A percentile compares a stretch with the other conserved stretches of the same genome.
Conservation (phyloP, 2,888 invertebrate species). For the Mellilla xanthometata region DNA sequence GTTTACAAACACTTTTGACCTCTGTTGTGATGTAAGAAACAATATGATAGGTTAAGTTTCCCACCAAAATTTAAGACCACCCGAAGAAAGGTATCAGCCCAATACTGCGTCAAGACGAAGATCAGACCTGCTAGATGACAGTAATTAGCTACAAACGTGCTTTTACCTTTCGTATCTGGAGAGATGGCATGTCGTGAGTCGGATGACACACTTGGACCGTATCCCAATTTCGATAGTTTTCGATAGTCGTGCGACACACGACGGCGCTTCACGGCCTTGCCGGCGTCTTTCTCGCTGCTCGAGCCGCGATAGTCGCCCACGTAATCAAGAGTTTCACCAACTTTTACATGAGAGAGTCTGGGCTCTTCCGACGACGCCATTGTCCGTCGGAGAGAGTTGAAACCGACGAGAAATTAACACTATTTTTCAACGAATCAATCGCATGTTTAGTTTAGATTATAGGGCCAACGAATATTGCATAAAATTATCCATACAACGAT, state of each 20-base stretch:
- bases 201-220: conserved; percentile 73
- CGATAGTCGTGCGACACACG: conserved; percentile 70
- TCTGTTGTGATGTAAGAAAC: conserved; percentile 72
- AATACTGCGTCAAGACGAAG: conserved; percentile 2
- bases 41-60: conserved; percentile 72
- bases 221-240: conserved; percentile 75
- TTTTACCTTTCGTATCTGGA: conserved; percentile 67
- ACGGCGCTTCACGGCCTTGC: conserved; percentile 69
- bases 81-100: conserved; percentile 8
- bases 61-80: conserved; percentile 64
- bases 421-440: conserved; percentile 62
- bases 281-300: conserved; percentile 62
- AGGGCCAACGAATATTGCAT: conserved; percentile 45
- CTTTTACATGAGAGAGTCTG: conserved; percentile 72
- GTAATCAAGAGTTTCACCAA: conserved; percentile 65
- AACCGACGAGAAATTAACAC: conserved; percentile 55
- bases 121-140: conserved; percentile 7
- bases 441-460: conserved; percentile 45
- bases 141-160: conserved; percentile 4
- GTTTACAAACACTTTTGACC: conserved; percentile 79
- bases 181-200: conserved; percentile 57
- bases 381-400: conserved; percentile 62
- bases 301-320: conserved; percentile 54
- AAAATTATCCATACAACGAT: conserved; percentile 48
- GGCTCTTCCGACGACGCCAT: conserved; percentile 78